Evolutionary conservation across 2,113 vertebrate species (phyloP).

Genomic region (Cephalopholis sonnerati): DNA sequence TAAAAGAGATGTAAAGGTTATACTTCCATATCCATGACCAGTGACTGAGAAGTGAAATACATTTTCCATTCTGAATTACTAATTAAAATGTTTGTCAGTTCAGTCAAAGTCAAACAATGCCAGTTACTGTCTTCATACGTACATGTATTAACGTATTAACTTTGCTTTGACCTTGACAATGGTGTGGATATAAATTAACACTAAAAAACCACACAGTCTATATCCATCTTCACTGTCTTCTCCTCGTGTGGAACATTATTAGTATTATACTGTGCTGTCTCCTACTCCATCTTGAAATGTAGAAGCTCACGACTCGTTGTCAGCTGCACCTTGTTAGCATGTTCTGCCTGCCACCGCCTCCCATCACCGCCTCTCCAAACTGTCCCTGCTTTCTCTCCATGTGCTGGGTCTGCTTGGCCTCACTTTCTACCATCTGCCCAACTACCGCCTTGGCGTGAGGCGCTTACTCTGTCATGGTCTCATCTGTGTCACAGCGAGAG

Average conservation of each 20-base stretch:
- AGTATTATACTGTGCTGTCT: not conserved
- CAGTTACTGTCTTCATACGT: not conserved
- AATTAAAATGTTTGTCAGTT: not conserved
- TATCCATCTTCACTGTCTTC: not conserved
- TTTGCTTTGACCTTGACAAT: not conserved
- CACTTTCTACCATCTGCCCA: slow-evolving; percentile 75
- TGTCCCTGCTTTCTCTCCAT: slow-evolving; percentile 24
- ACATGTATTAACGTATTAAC: not conserved
- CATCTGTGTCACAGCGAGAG: slow-evolving; percentile 54
- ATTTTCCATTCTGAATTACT: not conserved
- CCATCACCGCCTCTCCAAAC: slow-evolving; percentile 10
- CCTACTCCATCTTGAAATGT: slow-evolving; percentile 10
- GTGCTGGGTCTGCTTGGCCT: slow-evolving; percentile 59
- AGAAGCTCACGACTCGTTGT: slow-evolving; percentile 48
- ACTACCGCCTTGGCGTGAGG: slow-evolving; percentile 52
- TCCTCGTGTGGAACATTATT: not conserved
- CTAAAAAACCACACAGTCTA: not conserved
- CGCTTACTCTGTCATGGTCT: slow-evolving; percentile 35
- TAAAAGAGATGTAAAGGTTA: not conserved
- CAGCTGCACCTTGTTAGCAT: slow-evolving; percentile 53
- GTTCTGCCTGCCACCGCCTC: slow-evolving; percentile 47
- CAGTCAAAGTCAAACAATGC: not conserved
- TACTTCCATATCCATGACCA: not conserved
- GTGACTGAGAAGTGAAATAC: not conserved
- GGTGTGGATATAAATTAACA: not conserved